Evolutionary conservation across 2,888 invertebrate genomes (phyloP).

Genomic region (Synanthedon myopaeformis): DNA sequence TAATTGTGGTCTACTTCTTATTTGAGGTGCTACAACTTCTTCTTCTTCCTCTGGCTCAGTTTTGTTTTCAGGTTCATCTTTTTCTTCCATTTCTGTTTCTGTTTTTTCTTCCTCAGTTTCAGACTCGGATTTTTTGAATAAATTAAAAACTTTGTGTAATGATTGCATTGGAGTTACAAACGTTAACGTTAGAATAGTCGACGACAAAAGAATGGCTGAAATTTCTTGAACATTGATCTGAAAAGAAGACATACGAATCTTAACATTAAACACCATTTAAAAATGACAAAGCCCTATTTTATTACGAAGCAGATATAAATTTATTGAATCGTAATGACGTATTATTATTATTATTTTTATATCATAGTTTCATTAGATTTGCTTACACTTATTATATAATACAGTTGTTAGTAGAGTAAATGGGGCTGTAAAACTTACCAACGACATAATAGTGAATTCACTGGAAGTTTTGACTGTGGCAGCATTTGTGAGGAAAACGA

Average conservation of each 20-base stretch:
- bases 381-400: neutral
- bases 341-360: too few relatives aligned
- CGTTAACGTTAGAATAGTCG: conserved; percentile 69
- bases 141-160: conserved; percentile 37
- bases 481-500: conserved; percentile 74
- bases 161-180: conserved; percentile 76
- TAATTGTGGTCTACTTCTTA: conserved; percentile 32
- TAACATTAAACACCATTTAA: too few relatives aligned
- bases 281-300: too few relatives aligned
- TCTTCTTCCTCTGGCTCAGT: conserved; percentile 21
- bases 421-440: conserved; percentile 52
- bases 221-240: conserved; percentile 72
- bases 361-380: too few relatives aligned
- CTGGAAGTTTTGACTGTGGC: conserved; percentile 72
- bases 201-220: conserved; percentile 56
- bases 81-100: conserved; percentile 11
- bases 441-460: conserved; percentile 67
- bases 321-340: too few relatives aligned
- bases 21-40: conserved; percentile 21
- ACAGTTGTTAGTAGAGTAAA: conserved; percentile 1
- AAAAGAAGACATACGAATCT: conserved; percentile 9
- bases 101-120: conserved; percentile 10
- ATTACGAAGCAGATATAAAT: too few relatives aligned
- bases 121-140: conserved; percentile 17
- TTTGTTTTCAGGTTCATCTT: conserved; percentile 10